Evolutionary conservation across 2,888 invertebrate genomes (phyloP), one percentile per base, ranked within the genome.

Genomic region (Philopedon plagiatum): DNA sequence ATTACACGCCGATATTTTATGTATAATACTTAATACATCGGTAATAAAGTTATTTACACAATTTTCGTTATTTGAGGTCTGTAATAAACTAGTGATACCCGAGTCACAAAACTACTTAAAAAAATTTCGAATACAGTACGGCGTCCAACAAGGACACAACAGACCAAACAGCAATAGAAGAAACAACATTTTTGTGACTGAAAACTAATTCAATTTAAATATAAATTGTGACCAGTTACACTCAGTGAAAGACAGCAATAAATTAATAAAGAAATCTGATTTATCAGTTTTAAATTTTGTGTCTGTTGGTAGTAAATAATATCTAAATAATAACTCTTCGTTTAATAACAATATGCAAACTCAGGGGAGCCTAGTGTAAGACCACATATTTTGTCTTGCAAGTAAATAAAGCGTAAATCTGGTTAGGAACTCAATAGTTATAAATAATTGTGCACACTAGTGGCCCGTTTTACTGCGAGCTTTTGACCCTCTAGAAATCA

Each of bases 101-200:
- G 3, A 5, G 29, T 29, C 46, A 32, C 32, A 46, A 29, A 13
- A 62, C n/a, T 18, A 26, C 5, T 23, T 23, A 4, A 18, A 19
- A 61, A n/a, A 7, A 13, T 23, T 15, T 15, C 61, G 46, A 15
- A 63, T 39, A 21, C 54, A 63, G 21, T 39, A 63, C 21, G 63
- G 63, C 2, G 63, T 63, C 63, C 63, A 63, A 63, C 63, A 63
- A 15, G 23, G 26, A 39, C 63, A 63, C 13, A 51, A 54, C 8
- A 51, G 18, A 51, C 63, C 63, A 54, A 63, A 63, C n/a, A 23
- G n/a, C n/a, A 63, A 13, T 15, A 63, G 32, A 21, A 51, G 51
- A 49, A 54, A 37, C 39, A 63, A 54, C 63, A 63, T 63, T 39
- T 49, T 63, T 19, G 7, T 26, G 11, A 7, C 8, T 57, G 8